Conservation (phyloP, 2,113 vertebrate species). For the Hydrolagus affinis region DNA sequence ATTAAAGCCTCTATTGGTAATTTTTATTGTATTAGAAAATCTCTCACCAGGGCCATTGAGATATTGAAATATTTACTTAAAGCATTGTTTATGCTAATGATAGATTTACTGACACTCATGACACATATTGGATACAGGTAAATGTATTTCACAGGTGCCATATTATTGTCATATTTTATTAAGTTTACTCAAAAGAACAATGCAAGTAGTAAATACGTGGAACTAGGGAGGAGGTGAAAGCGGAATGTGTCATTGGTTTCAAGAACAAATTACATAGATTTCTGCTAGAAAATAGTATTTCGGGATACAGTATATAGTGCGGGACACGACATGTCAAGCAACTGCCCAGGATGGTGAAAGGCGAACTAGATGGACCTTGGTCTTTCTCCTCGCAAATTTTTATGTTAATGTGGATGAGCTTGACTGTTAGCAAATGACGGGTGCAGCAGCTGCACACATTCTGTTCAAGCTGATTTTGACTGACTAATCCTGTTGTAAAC, state of each 20-base stretch:
- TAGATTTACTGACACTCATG: neutral
- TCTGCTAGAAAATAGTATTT: too few relatives aligned
- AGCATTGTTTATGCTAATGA: neutral
- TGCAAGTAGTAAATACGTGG: too few relatives aligned
- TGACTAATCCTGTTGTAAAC: conserved; percentile 9
- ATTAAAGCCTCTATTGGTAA: too few relatives aligned
- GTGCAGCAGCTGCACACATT: neutral
- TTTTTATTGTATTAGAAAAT: neutral
- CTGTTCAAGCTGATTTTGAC: neutral
- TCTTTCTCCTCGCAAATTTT: too few relatives aligned
- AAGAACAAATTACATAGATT: too few relatives aligned
- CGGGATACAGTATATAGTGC: too few relatives aligned
- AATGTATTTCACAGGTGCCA: neutral
- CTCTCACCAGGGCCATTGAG: neutral
- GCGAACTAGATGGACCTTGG: too few relatives aligned
- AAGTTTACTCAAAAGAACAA: neutral
- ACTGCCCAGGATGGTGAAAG: too few relatives aligned
- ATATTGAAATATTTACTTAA: neutral
- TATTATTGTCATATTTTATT: neutral
- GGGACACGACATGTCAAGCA: too few relatives aligned
- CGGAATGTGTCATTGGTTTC: too few relatives aligned
- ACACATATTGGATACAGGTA: neutral
- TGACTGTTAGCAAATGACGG: neutral
- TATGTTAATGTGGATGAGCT: too few relatives aligned
- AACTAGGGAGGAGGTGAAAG: too few relatives aligned